phyloP scores from a whole-genome alignment of 2,113 vertebrate species.

The Chionomys nivalis region DNA sequence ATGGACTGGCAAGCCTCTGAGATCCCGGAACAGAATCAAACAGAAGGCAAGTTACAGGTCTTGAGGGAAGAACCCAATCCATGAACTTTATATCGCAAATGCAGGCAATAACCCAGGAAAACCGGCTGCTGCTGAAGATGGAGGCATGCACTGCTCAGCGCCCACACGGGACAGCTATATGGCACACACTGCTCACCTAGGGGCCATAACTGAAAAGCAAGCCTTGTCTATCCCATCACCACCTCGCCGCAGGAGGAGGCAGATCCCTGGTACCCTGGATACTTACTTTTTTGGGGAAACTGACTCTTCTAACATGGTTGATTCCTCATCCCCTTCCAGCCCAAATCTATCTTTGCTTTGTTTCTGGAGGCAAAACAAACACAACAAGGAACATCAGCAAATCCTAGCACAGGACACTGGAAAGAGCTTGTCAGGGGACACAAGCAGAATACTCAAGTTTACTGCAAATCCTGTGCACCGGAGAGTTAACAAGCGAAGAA shows the following conservation, averaged over 20 bases:
- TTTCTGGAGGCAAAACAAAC: slow-evolving; percentile 87
- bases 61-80: not conserved
- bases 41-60: not conserved
- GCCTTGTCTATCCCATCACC: not conserved
- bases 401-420: not conserved
- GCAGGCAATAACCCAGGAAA: not conserved
- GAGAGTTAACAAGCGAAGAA: slow-evolving; percentile 8
- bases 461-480: not conserved
- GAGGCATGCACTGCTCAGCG: not conserved
- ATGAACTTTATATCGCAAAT: not conserved
- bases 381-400: not conserved
- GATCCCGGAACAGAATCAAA: not conserved
- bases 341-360: slow-evolving; percentile 99
- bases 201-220: not conserved
- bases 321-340: slow-evolving; percentile 97
- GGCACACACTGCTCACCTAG: not conserved
- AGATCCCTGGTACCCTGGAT: not conserved
- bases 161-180: not conserved
- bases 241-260: not conserved
- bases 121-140: not conserved
- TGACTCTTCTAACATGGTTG: slow-evolving; percentile 98
- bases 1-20: not conserved
- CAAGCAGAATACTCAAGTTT: not conserved
- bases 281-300: slow-evolving; percentile 98
- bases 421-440: not conserved